Conservation (phyloP, 2,797 vertebrate species). For the Pseudotriccus pelzelni region DNA sequence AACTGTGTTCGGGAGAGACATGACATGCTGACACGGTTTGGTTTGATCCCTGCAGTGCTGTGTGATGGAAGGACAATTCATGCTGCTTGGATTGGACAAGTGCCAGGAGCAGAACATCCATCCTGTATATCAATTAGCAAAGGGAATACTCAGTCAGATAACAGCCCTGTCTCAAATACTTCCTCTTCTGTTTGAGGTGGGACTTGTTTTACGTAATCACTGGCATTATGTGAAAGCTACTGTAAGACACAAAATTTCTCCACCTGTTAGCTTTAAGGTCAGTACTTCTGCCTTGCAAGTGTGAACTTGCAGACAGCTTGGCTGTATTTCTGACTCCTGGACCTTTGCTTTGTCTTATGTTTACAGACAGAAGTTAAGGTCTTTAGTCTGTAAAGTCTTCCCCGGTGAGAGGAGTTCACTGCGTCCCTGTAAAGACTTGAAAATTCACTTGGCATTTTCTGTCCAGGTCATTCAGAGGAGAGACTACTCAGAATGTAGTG, state of each 20-base stretch:
- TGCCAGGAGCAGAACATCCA: background rate
- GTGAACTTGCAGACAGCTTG: background rate
- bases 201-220: background rate
- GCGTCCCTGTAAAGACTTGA: background rate
- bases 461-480: background rate
- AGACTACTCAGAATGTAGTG: background rate
- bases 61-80: background rate
- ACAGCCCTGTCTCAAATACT: background rate
- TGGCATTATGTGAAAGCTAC: background rate
- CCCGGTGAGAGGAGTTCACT: background rate
- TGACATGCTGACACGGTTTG: fast-evolving
- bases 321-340: background rate
- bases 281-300: background rate
- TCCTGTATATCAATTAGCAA: background rate
- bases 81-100: background rate
- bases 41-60: background rate
- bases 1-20: background rate
- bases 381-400: background rate
- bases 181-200: background rate
- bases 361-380: background rate
- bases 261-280: background rate
- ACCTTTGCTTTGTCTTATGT: background rate
- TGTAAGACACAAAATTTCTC: background rate
- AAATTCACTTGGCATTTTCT: background rate
- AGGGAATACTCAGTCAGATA: background rate